A percentile compares a stretch with the other conserved stretches of the same genome.
Conservation (phyloP, 1,140 invertebrate genomes). For the Radopholus similis region DNA sequence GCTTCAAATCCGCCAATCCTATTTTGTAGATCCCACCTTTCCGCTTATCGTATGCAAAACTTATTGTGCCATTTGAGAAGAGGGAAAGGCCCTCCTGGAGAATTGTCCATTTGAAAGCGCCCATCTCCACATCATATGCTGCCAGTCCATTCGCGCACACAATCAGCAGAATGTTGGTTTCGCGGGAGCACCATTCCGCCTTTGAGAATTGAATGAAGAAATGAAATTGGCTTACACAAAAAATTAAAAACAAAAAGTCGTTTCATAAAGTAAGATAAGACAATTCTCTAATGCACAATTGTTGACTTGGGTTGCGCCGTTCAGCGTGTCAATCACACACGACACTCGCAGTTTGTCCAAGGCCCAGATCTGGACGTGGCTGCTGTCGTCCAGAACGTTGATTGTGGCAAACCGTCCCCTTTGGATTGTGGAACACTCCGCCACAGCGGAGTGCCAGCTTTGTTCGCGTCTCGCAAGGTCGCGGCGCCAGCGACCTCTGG, state of each 20-base stretch:
- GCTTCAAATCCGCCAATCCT: no score
- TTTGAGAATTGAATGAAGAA: no score
- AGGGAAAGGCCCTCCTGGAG: no score
- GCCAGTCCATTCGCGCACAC: no score
- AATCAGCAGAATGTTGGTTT: no score
- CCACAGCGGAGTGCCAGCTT: constrained; percentile 8
- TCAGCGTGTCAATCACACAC: constrained; percentile 17
- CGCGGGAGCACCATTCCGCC: background rate
- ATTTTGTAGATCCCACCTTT: no score
- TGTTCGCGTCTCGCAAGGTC: background rate
- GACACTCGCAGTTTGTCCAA: background rate
- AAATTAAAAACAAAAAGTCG: background rate
- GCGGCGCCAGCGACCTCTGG: background rate
- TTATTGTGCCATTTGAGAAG: no score
- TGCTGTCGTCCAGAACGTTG: background rate
- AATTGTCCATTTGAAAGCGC: no score
- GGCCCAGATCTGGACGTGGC: background rate
- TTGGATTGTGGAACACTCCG: background rate
- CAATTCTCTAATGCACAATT: background rate
- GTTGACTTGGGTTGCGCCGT: background rate
- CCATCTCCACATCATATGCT: no score
- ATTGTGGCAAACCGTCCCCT: constrained; percentile 4
- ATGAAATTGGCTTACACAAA: background rate
- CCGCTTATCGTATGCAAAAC: no score
- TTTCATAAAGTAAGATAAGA: constrained; percentile 14